phyloP scores from a whole-genome alignment of 2,113 vertebrate species.

The Mus pahari region DNA sequence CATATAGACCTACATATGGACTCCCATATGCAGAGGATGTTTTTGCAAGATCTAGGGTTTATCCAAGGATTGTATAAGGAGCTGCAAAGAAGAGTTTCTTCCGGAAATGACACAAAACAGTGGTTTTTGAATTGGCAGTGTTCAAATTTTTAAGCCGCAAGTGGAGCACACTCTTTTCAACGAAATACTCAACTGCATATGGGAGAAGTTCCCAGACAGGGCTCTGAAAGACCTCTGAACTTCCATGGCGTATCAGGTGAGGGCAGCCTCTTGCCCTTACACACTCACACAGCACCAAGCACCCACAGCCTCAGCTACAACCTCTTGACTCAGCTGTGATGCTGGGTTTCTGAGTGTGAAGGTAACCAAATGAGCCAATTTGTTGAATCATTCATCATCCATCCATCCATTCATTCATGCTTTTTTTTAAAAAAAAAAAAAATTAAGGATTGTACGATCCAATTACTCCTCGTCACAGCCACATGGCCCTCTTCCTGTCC shows the following conservation, averaged over 20 bases:
- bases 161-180: not conserved
- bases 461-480: not conserved
- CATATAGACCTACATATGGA: not conserved
- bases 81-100: not conserved
- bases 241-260: not conserved
- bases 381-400: not conserved
- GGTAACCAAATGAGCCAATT: not conserved
- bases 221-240: not conserved
- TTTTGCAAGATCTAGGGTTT: not conserved
- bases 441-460: not conserved
- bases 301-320: not conserved
- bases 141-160: not conserved
- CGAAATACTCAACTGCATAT: not conserved
- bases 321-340: not conserved
- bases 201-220: not conserved
- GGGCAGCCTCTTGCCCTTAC: not conserved
- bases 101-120: not conserved
- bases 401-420: not conserved
- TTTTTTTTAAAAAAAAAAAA: too few species aligned
- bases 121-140: not conserved
- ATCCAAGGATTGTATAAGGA: not conserved
- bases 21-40: not conserved
- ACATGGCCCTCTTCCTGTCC: not conserved
- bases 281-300: not conserved
- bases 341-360: not conserved